Conservation (phyloP, 2,888 invertebrate genomes). For the Cataglyphis rosenhaueri region DNA sequence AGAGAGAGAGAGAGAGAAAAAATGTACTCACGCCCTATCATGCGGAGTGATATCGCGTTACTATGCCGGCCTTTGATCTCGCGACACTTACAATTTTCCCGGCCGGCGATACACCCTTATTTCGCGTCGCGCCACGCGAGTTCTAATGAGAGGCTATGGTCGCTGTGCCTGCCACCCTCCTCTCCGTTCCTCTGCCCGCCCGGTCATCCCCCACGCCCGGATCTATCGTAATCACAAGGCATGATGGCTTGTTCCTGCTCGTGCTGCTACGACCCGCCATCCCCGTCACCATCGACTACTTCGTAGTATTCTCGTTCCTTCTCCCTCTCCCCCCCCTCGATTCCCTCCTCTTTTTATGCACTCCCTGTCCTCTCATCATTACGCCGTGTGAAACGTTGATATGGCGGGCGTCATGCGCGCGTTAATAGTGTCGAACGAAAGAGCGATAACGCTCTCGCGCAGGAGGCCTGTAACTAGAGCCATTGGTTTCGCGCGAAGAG, state of each 20-base stretch:
- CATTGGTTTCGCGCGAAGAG: constrained; percentile 40
- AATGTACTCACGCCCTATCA: constrained; percentile 68
- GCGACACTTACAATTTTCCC: constrained; percentile 86
- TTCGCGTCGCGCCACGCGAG: constrained; percentile 82
- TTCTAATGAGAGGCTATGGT: constrained; percentile 84
- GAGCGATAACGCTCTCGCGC: constrained; percentile 41
- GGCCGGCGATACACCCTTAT: constrained; percentile 85
- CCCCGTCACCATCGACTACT: constrained; percentile 58
- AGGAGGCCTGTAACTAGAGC: constrained; percentile 31
- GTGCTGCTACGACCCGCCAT: constrained; percentile 64
- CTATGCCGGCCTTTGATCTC: constrained; percentile 84
- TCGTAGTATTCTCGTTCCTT: constrained; percentile 40
- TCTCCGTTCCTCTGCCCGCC: constrained; percentile 24
- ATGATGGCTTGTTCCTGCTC: constrained; percentile 74
- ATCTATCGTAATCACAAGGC: constrained; percentile 82
- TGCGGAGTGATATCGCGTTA: constrained; percentile 85
- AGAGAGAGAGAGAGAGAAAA: constrained; percentile 35
- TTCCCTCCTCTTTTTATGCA: constrained; percentile 24
- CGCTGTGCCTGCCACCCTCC: constrained; percentile 64
- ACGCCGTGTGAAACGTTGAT: constrained; percentile 68
- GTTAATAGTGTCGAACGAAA: constrained; percentile 62
- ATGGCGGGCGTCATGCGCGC: constrained; percentile 39
- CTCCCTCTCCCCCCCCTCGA: background rate
- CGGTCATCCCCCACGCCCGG: constrained; percentile 61
- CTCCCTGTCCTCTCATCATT: constrained; percentile 50